Evolutionary conservation across 2,113 vertebrate genomes (phyloP), one percentile per base, ranked within the genome.

Genomic region (Epinephelus cyanopodus): DNA sequence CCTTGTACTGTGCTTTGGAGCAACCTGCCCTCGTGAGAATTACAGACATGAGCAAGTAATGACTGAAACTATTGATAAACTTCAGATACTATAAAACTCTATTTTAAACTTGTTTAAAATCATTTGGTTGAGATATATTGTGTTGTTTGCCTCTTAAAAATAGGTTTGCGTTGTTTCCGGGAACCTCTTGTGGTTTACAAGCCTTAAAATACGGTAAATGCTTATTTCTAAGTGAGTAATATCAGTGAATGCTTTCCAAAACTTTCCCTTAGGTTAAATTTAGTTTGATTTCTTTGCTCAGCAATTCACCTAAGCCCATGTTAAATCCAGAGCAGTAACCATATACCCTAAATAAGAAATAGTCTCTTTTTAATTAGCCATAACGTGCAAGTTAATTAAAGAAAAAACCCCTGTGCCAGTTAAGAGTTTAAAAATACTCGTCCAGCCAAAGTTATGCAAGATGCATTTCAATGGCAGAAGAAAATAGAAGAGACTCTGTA

Each of bases 401-500:
- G 39, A 95, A 94, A 84, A 83, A 94, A 87, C 33, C 48, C 82
- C 78, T 47, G 85, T 83, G 88, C 63, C 91, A 91, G 93, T 80
- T 74, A 83, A 74, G 79, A 85, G 56, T 84, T 88, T 90, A 89
- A 87, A 90, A 90, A 89, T 90, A 90, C 82, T 60, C 19, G 45
- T 81, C 56, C 91, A 92, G 83, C 74, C 93, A 93, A 94, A 94
- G 87, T 82, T 94, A 91, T 81, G 92, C 37, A 77, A 94, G 87
- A 95, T 87, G 89, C 89, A 95, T 96, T 94, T 95, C 94, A 92
- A 95, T 92, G 88, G 62, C 80, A 88, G 90, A 90, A 89, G 82
- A 93, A 95, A 95, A 95, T 94, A 95, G 92, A 90, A 85, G 83
- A 83, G 90, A 93, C 92, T 91, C 89, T 90, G 90, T 95, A 94